Conservation (phyloP, 2,797 vertebrate genomes). For the Acanthurus lineatus region DNA sequence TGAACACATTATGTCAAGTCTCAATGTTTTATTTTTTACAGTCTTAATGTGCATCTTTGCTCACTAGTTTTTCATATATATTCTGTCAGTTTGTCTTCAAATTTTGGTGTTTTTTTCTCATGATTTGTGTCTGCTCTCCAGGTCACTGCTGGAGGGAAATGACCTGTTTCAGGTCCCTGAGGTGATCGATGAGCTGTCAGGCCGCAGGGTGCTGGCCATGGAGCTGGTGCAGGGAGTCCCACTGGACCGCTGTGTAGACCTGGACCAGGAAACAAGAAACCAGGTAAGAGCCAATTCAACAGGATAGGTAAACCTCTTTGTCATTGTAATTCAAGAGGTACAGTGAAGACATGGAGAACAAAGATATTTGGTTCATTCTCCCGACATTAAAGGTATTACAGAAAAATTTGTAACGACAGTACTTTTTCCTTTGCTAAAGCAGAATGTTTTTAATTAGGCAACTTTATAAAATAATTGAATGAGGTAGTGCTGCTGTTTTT, state of each 20-base stretch:
- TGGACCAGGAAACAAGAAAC: constrained; percentile 90
- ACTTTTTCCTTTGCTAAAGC: neutral
- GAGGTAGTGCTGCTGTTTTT: neutral
- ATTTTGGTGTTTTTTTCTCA: too few species aligned
- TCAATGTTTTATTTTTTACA: neutral
- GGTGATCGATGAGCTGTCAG: constrained; percentile 88
- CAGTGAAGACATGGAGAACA: neutral
- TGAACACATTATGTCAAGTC: neutral
- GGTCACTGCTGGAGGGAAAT: constrained; percentile 86
- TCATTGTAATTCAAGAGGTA: too few species aligned
- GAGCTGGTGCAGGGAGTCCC: constrained; percentile 91
- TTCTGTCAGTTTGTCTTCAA: too few species aligned
- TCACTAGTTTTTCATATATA: neutral
- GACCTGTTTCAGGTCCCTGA: constrained; percentile 88
- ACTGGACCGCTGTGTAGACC: constrained; percentile 87
- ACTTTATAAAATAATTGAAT: constrained; percentile 1
- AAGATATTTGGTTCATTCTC: neutral
- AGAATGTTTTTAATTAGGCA: neutral
- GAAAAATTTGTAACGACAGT: neutral
- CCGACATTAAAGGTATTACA: neutral
- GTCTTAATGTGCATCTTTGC: neutral
- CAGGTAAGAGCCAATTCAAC: constrained; percentile 72
- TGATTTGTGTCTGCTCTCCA: constrained; percentile 52
- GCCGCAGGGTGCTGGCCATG: constrained; percentile 87
- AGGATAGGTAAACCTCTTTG: too few species aligned